Evolutionary conservation across 1,140 invertebrate species (phyloP), one percentile per base, ranked within the genome.

Genomic region (Drosophila erecta): DNA sequence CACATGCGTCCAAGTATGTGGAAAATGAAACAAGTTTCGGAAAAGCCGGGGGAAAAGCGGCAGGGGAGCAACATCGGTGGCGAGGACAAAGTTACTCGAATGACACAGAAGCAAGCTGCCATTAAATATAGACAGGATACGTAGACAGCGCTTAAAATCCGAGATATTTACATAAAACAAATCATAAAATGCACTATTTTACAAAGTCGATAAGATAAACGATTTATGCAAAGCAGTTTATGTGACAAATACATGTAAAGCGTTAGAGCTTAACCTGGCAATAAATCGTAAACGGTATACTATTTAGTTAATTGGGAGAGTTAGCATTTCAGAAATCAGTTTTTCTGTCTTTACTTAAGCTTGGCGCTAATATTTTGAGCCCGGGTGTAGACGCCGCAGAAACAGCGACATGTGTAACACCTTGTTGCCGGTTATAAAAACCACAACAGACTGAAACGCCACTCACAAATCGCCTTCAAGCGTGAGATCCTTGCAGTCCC

Each of bases 21-120:
- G 75, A 76, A 83, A 83, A 76, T 66, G 64, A 71, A 84, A 84
- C 79, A 84, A 76, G 43, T 76, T 79, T 49, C 30, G 17, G 38
- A 14, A 20, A 30, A 57, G 51, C 20, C 17, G 41, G 59, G 59
- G 35, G 12, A 15, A 47, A 24, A 43, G 20, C 30, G 58, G 12
- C 11, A 35, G n/a, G 30, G n/a, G 30, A 17, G 11, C 30, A 10
- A 17, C 49, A 15, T 41, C 27, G 40, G n/a, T n/a, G 30, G 33
- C 50, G 49, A 62, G 57, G 61, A 53, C 60, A 76, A 83, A 79
- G 76, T 79, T 72, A 67, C 81, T 80, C 80, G 57, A 58, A 79
- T 84, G 73, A 65, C 81, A 80, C 72, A 72, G 71, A 20, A 70
- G 47, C 58, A 78, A 69, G 57, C 66, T 57, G 81, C 59, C 73